Base-by-base conservation (phyloP, 64 coral and sea anemone species). In the Acropora yongei region DNA sequence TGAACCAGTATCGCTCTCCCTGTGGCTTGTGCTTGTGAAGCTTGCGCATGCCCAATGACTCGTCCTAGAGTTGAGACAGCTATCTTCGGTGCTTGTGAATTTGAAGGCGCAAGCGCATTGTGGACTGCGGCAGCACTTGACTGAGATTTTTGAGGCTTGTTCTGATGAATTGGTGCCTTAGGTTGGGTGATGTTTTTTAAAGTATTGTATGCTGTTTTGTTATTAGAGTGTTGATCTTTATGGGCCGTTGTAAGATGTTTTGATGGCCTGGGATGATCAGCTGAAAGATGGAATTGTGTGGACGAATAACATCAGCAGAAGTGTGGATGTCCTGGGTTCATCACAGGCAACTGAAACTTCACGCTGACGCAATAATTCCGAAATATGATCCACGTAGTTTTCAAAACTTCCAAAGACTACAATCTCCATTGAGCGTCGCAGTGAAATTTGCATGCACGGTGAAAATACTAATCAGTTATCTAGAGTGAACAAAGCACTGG, bases 1-100 rank as follows among this genome's bases (percentile, higher is more conserved):
- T 84, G 60, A 13, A 84, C 58, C 5, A 84, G 19, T 68, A 84
- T 84, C 12, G 80, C 80, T 4, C 80, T 47, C 13, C 60, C 80
- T 68, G 80, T 84, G 1, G 80, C 80, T 68, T 67, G 58, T 10
- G 10, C 51, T 55, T 55, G 51, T 55, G 51, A 30, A 30, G 30
- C 10, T 55, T 55, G 1, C 10, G 51, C 30, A 30, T 30, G 51
- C 17, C 11, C 41, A 44, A 16, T 18, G 14, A 65, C 60, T 19
- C 57, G 17, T 7, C 2, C 78, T 58, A 8, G 17, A 7, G 16
- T 6, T 6, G 78, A 80, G 18, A n/a, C 18, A 4, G 4, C 80
- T 49, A 14, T 19, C 42, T 46, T 46, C 13, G 5, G 11, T 46
- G 13, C 40, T 40, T 0, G 16, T 14, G 19, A 1, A 47, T n/a